Evolutionary conservation across 2,113 vertebrate genomes (phyloP).

Genomic region (Fregata magnificens): DNA sequence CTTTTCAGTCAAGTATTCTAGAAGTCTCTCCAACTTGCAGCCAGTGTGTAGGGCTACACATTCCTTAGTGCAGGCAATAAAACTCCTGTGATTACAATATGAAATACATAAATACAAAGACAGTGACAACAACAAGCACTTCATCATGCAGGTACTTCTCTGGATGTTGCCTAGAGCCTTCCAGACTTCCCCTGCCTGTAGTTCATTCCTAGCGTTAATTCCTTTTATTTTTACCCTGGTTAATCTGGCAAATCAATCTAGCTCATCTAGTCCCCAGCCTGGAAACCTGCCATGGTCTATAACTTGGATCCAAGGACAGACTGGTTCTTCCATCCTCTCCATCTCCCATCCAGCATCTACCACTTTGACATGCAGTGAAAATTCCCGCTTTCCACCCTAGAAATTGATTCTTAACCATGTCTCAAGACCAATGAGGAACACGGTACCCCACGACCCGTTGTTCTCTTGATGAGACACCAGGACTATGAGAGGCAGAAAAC

Average conservation of each 20-base stretch:
- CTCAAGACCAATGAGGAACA: background rate
- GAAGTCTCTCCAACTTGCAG: background rate
- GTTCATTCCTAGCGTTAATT: background rate
- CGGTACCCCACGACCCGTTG: accelerated
- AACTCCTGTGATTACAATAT: background rate
- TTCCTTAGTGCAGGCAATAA: background rate
- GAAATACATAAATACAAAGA: background rate
- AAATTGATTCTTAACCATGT: accelerated
- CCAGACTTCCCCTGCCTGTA: background rate
- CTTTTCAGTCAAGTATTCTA: background rate
- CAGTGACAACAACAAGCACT: background rate
- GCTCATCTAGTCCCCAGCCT: background rate
- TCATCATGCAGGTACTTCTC: background rate
- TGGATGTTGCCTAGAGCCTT: background rate
- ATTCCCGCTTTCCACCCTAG: background rate
- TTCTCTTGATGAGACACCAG: background rate
- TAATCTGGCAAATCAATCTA: background rate
- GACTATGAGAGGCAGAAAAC: background rate
- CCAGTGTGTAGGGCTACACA: background rate
- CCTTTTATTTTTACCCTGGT: background rate
- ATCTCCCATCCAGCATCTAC: background rate
- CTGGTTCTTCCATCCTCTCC: background rate
- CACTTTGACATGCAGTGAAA: background rate
- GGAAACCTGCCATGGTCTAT: background rate
- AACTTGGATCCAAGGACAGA: background rate